Percentiles rank a stretch among this genome's conserved stretches.
These are phyloP conservation scores for Pangasius larnaudii DNA, from an alignment of 2,797 vertebrate species.

Conservation along the genomic window DNA sequence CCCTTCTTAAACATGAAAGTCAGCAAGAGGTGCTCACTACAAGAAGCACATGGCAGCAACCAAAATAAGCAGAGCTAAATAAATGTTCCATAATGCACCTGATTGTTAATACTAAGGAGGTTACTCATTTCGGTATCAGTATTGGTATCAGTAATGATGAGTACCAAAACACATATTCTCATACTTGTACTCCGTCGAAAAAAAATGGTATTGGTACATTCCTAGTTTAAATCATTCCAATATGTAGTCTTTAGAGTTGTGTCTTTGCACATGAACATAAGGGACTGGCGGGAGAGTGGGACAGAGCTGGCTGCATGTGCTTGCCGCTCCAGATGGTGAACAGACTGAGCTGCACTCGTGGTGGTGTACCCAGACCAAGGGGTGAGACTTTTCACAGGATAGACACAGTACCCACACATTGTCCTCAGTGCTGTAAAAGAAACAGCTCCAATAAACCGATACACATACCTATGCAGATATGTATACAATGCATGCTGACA, in stretches of 20 bases:
- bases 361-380: constrained; percentile 64
- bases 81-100: neutral
- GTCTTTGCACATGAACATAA: constrained; percentile 47
- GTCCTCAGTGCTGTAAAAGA: constrained; percentile 9
- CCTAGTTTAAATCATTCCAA: neutral
- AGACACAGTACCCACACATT: constrained; percentile 71
- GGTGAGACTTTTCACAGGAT: constrained; percentile 80
- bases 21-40: neutral
- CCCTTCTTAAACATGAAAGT: neutral
- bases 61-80: neutral
- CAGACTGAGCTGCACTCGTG: constrained; percentile 77
- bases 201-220: neutral
- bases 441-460: neutral
- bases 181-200: neutral
- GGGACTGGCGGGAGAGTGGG: constrained; percentile 41
- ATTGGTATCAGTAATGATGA: neutral
- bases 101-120: neutral
- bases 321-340: constrained; percentile 75
- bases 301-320: constrained; percentile 24
- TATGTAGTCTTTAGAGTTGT: neutral
- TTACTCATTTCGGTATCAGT: neutral
- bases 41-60: neutral
- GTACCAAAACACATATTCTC: neutral
- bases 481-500: neutral
- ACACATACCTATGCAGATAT: neutral